Evolutionary conservation across 2,113 vertebrate genomes (phyloP).

Genomic region (Neodontobutis hainanensis): DNA sequence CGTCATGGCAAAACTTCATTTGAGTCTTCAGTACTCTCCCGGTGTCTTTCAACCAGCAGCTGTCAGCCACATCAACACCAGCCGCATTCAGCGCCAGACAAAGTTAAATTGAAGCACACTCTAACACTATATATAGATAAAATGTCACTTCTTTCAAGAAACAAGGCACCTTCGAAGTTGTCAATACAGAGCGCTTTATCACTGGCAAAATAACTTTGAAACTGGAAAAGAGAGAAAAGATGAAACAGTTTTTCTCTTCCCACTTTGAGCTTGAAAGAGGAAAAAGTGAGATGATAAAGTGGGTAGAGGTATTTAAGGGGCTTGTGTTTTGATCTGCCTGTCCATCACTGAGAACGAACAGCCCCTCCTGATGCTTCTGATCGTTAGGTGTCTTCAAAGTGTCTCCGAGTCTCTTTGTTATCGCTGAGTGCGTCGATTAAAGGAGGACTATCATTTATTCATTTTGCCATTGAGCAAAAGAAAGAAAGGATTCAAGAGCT

Average conservation of each 20-base stretch:
- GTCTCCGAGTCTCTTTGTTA: constrained; percentile 78
- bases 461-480: constrained; percentile 67
- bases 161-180: constrained; percentile 73
- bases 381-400: constrained; percentile 81
- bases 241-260: constrained; percentile 65
- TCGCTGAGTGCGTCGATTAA: constrained; percentile 72
- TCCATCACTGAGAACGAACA: constrained; percentile 65
- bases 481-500: constrained; percentile 62
- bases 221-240: constrained; percentile 57
- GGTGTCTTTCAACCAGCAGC: constrained; percentile 78
- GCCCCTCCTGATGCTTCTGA: constrained; percentile 70
- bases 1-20: constrained; percentile 71
- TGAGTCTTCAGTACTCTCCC: constrained; percentile 67
- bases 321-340: constrained; percentile 71
- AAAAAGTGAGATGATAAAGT: constrained; percentile 63
- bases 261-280: constrained; percentile 71
- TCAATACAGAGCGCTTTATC: constrained; percentile 75
- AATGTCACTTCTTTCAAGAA: constrained; percentile 75
- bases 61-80: constrained; percentile 76
- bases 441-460: constrained; percentile 77
- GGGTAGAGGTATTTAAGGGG: constrained; percentile 69
- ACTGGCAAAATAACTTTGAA: constrained; percentile 71
- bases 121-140: constrained; percentile 80
- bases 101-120: constrained; percentile 76
- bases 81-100: constrained; percentile 59